Conservation (phyloP, 2,888 invertebrate genomes). For the Mylabris sibirica region DNA sequence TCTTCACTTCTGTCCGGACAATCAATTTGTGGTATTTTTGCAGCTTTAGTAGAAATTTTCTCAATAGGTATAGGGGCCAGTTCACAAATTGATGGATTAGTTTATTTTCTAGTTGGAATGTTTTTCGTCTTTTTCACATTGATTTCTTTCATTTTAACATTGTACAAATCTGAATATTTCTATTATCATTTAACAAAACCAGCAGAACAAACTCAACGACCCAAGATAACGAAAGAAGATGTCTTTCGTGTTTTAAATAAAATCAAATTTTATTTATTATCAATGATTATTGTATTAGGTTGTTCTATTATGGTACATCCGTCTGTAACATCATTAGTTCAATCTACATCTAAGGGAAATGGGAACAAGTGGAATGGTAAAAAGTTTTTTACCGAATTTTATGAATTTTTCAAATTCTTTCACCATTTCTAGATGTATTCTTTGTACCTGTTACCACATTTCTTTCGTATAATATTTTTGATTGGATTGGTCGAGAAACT, state of each 20-base stretch:
- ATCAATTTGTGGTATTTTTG: conserved; percentile 36
- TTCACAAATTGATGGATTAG: conserved; percentile 26
- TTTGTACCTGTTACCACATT: conserved; percentile 33
- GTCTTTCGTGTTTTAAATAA: conserved; percentile 18
- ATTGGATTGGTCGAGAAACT: conserved; percentile 34
- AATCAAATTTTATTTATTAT: conserved; percentile 27
- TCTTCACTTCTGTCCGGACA: conserved; percentile 33
- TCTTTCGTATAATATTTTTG: conserved; percentile 29
- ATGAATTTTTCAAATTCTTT: conserved; percentile 14
- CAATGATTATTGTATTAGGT: conserved; percentile 26
- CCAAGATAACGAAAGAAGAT: conserved; percentile 16
- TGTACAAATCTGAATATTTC: conserved; percentile 26
- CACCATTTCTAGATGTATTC: conserved; percentile 29
- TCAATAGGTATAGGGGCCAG: conserved; percentile 25
- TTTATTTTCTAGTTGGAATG: conserved; percentile 35
- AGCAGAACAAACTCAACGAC: background rate
- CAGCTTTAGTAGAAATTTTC: conserved; percentile 34
- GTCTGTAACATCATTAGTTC: conserved; percentile 33
- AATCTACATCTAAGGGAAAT: conserved; percentile 28
- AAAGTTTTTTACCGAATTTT: background rate
- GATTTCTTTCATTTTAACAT: conserved; percentile 11
- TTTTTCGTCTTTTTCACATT: conserved; percentile 25
- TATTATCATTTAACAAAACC: conserved; percentile 17
- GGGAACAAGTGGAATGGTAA: conserved; percentile 36
- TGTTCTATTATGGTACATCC: conserved; percentile 34